A percentile compares a stretch with the other conserved stretches of the same genome.
phyloP scores from a whole-genome alignment of 2,113 vertebrate species.

The Dipodomys ordii region DNA sequence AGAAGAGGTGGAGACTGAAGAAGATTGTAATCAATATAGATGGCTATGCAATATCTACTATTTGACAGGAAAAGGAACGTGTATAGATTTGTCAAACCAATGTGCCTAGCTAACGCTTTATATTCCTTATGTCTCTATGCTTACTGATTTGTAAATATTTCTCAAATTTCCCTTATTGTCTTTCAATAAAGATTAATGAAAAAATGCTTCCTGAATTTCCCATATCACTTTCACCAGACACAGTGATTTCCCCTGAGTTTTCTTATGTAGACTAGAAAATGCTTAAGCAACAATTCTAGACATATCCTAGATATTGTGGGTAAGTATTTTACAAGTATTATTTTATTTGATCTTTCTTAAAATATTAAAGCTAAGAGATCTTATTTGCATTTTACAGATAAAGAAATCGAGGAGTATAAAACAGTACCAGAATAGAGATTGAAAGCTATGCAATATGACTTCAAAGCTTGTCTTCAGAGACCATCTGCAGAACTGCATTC shows the following conservation, averaged over 20 bases:
- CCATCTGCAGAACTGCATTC: background rate
- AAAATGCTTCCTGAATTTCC: background rate
- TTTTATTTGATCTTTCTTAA: constrained; percentile 25
- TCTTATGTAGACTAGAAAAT: background rate
- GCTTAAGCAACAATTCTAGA: too few species aligned
- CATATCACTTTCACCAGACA: background rate
- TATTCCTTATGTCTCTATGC: background rate
- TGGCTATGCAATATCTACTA: too few species aligned
- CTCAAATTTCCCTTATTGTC: background rate
- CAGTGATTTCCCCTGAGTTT: background rate
- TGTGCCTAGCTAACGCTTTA: background rate
- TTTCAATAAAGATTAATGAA: constrained; percentile 23
- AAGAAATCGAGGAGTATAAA: background rate
- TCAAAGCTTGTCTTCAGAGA: background rate
- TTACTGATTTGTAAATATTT: constrained; percentile 42
- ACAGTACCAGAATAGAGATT: background rate
- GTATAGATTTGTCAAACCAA: constrained; percentile 2
- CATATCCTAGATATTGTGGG: background rate
- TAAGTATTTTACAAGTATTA: background rate
- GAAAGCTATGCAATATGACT: background rate
- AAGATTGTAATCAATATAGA: too few species aligned
- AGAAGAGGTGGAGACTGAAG: too few species aligned
- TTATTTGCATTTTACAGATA: background rate
- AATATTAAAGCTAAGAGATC: background rate
- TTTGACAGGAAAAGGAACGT: background rate